Evolutionary conservation across 2,113 vertebrate species (phyloP), one percentile per base, ranked within the genome.

Genomic region (Hyaena hyaena): DNA sequence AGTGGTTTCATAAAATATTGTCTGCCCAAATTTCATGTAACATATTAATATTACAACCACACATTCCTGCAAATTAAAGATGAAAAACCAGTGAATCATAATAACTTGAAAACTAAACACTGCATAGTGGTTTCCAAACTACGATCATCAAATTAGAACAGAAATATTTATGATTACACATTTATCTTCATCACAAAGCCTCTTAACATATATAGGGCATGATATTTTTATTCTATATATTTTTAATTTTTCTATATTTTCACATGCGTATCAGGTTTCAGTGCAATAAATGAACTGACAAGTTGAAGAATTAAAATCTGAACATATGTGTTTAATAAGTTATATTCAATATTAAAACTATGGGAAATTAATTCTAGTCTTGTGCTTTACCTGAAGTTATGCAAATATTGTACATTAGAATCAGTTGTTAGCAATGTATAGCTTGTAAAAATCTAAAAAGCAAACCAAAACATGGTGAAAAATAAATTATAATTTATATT

Each of bases 11-110:
- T 81, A 90, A 95, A 81, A 69, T 73, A 63, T 12, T n/a, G 31
- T 77, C 66, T 97, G 84, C 63, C 90, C 79, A 61, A 96, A 81
- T 74, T 74, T 26, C 28, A 23, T 87, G 83, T 93, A 95, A 96
- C 21, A 39, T 69, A 77, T 86, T 50, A 79, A 83, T 68, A 80
- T 26, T 69, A 93, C 2, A 98, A 65, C 53, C 68, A 96, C 76
- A 63, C 24, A 89, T 68, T 85, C 71, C 61, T 68, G 63, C 9
- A 93, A 76, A 77, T 35, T 16, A 88, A 35, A 74, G 5, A 91
- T 77, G 23, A 65, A 83, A 94, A 92, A 74, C 63, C 71, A 91
- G 0, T 31, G 8, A 74, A 74, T 83, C 19, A 69, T 45, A 73
- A 26, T 83, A 86, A 48, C 7, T 85, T 26, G 16, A 83, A 93